Evolutionary conservation across 2,113 vertebrate species (phyloP), one percentile per base, ranked within the genome.

Genomic region (Heterocephalus glaber): DNA sequence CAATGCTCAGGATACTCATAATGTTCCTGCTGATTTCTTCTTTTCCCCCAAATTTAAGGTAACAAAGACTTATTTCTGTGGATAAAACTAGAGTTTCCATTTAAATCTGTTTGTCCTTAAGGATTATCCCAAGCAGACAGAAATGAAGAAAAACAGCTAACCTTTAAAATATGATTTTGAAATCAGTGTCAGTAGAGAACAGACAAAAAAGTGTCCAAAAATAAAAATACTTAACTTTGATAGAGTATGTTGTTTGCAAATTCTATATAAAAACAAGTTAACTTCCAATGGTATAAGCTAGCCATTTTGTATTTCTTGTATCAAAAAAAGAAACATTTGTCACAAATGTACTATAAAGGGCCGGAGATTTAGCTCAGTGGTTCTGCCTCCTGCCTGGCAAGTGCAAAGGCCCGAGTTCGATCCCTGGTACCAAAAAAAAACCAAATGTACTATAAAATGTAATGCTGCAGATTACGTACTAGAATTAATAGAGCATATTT

Each of bases 61-160:
- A 76, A 61, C 35, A 35, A 49, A 79, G 60, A 79, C 19, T 84
- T 82, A 58, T n/a, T 86, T 20, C 56, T 58, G 7, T 47, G 30
- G 35, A 19, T 49, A 95, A 30, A 35, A 79, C n/a, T 83, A 80
- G 24, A 33, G 90, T 92, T 91, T 96, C 49, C 60, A 9, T 68
- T 41, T 92, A 82, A 90, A 41, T 65, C 54, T 88, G 89, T 84
- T 66, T 95, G 70, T 54, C 85, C 56, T 96, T 90, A 66, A 92
- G 20, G 24, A 86, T 95, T 58, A 90, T 63, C 61, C 35, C 65
- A 96, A 88, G 58, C 24, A 90, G 60, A 76, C 38, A 87, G 58
- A 95, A 96, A 94, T 85, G 44, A 95, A 96, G 92, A 86, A 85
- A 96, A 96, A 54, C 28, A 56, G 30, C 24, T 70, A 82, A 41